These are phyloP conservation scores for Nemapogon koenigi DNA, from an alignment of 2,888 invertebrate species.

Conservation along the genomic window DNA sequence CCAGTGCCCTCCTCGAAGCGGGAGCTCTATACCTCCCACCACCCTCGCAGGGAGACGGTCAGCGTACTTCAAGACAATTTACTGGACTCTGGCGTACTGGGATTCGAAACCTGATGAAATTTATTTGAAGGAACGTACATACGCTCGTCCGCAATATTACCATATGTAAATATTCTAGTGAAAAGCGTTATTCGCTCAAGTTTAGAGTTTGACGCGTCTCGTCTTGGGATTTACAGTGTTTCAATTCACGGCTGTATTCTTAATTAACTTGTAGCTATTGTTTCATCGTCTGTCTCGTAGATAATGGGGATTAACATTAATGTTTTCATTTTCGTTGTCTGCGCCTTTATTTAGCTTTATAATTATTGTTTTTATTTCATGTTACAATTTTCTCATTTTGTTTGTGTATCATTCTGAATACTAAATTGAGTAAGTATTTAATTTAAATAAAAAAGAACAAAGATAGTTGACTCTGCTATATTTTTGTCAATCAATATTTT, in stretches of 20 bases:
- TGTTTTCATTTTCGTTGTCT: too few species aligned
- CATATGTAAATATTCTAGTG: constrained; percentile 13
- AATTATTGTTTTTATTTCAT: too few species aligned
- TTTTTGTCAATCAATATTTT: too few species aligned
- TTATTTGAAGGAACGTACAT: constrained; percentile 44
- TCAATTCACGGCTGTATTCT: constrained; percentile 6
- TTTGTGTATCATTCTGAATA: too few species aligned
- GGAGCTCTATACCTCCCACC: constrained; percentile 23
- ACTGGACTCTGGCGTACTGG: constrained; percentile 48
- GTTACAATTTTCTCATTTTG: too few species aligned
- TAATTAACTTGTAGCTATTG: constrained; percentile 8
- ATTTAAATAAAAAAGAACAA: too few species aligned
- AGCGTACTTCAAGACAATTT: constrained; percentile 58
- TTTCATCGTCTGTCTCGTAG: too few species aligned
- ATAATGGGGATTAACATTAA: too few species aligned
- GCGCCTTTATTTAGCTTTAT: too few species aligned
- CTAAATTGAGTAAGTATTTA: too few species aligned
- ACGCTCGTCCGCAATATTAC: constrained; percentile 21
- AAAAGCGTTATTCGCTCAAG: background rate
- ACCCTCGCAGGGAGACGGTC: constrained; percentile 27
- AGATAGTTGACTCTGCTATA: too few species aligned
- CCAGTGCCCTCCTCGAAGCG: constrained; percentile 42
- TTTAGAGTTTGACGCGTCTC: constrained; percentile 2
- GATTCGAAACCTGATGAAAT: constrained; percentile 48
- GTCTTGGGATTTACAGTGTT: constrained; percentile 6